These are phyloP conservation scores for Rhaphigaster nebulosa DNA, from an alignment of 2,888 invertebrate genomes.

Conservation along the genomic window DNA sequence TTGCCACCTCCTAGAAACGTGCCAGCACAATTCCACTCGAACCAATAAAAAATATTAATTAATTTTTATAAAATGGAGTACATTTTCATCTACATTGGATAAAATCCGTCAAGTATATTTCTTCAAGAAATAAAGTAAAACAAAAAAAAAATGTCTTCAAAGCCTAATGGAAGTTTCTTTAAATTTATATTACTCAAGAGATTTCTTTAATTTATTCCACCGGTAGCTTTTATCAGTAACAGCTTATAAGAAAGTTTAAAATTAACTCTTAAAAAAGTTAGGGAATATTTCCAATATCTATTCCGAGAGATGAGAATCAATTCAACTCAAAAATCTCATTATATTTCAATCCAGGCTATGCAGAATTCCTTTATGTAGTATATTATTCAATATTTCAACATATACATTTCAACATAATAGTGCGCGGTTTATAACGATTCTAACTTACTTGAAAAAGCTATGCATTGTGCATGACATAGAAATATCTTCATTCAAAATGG, in stretches of 20 bases:
- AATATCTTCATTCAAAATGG: no score
- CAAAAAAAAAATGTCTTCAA: not conserved
- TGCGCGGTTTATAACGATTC: no score
- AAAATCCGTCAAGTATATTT: not conserved
- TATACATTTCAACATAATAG: no score
- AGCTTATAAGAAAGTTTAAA: not conserved
- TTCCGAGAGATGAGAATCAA: not conserved
- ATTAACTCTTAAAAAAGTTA: not conserved
- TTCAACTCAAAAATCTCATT: not conserved
- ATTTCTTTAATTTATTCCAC: not conserved
- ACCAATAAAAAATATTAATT: no score
- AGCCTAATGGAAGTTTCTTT: not conserved
- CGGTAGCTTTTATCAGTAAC: not conserved
- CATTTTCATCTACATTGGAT: not conserved
- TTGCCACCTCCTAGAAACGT: no score
- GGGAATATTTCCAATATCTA: slow-evolving; percentile 11
- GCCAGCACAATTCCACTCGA: no score
- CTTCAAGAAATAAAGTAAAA: not conserved
- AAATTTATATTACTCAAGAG: not conserved
- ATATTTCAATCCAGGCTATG: not conserved
- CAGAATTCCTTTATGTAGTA: not conserved
- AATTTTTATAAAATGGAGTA: no score
- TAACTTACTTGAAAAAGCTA: no score
- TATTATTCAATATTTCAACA: no score
- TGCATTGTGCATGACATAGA: no score